phyloP scores from a whole-genome alignment of 2,113 vertebrate genomes.

The Eolophus roseicapilla region DNA sequence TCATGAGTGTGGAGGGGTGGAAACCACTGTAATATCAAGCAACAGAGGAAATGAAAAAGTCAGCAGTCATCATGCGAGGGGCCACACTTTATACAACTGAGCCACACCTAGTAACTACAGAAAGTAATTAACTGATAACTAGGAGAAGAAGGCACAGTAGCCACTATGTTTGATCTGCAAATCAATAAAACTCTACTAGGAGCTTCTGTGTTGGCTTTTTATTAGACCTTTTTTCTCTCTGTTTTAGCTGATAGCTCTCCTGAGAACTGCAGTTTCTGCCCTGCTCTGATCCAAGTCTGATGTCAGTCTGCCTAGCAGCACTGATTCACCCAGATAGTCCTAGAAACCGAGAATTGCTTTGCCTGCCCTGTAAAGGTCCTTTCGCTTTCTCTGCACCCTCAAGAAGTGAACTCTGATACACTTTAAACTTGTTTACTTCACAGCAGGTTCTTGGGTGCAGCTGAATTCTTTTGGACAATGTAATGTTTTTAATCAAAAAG shows the following conservation, averaged over 20 bases:
- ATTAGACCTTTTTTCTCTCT: not conserved
- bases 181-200: not conserved
- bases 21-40: not conserved
- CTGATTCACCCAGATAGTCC: not conserved
- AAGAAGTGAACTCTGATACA: not conserved
- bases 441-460: not conserved
- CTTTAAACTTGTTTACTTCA: not conserved
- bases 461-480: not conserved
- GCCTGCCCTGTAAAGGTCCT: not conserved
- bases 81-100: not conserved
- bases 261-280: not conserved
- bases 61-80: not conserved
- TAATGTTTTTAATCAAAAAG: not conserved
- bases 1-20: not conserved
- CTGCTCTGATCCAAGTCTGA: conserved; percentile 16
- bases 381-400: not conserved
- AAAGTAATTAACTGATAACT: not conserved
- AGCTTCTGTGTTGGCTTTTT: conserved; percentile 1
- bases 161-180: not conserved
- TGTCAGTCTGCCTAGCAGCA: conserved; percentile 14
- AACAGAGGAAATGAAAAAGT: not conserved
- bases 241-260: not conserved
- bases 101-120: not conserved
- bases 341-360: not conserved
- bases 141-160: not conserved